These are phyloP conservation scores for Dendrolimus punctatus DNA, from an alignment of 1,140 invertebrate species.

Conservation along the genomic window DNA sequence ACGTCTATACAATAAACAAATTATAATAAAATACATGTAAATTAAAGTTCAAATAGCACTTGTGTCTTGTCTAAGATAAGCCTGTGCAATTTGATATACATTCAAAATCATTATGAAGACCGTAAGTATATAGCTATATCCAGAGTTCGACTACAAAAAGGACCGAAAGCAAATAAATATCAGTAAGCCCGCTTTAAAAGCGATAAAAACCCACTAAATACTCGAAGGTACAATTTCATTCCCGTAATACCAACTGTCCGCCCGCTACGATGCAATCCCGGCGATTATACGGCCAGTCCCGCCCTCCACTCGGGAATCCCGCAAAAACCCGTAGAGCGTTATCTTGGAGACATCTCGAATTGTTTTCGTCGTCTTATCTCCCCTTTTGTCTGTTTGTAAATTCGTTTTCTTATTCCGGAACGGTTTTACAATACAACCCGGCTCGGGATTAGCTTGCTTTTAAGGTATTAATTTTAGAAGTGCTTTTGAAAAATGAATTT, in stretches of 20 bases:
- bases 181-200: too few relatives aligned
- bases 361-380: conserved; percentile 27
- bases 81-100: too few relatives aligned
- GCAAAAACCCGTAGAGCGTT: conserved; percentile 15
- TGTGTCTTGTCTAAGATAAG: too few relatives aligned
- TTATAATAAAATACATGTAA: too few relatives aligned
- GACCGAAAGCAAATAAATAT: too few relatives aligned
- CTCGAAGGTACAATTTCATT: too few relatives aligned
- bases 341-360: conserved; percentile 21
- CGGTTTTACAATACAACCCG: background rate
- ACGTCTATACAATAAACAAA: too few relatives aligned
- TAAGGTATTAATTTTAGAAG: background rate
- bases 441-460: background rate
- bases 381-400: conserved; percentile 22
- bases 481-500: conserved; percentile 2
- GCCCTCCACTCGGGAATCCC: conserved; percentile 4
- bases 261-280: background rate
- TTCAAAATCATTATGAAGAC: too few relatives aligned
- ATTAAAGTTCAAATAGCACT: too few relatives aligned
- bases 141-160: too few relatives aligned
- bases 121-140: too few relatives aligned
- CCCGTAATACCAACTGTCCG: background rate
- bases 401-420: conserved; percentile 17
- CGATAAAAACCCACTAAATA: too few relatives aligned
- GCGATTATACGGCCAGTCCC: conserved; percentile 1